Evolutionary conservation across 2,797 vertebrate species (phyloP).

Genomic region (Siniperca scherzeri): DNA sequence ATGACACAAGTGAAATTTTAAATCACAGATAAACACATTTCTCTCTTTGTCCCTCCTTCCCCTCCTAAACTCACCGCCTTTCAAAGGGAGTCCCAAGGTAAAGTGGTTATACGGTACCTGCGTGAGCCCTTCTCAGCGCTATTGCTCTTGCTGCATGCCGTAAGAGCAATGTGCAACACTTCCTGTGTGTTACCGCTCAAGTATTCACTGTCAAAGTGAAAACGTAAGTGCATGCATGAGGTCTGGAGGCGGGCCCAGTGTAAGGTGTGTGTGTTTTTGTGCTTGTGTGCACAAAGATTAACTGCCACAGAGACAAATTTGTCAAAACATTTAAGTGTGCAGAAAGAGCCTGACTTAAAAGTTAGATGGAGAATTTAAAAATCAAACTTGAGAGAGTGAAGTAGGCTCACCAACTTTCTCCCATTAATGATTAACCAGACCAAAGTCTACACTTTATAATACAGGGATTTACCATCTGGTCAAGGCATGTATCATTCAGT

Average conservation of each 20-base stretch:
- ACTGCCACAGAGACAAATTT: conserved; percentile 49
- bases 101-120: conserved; percentile 70
- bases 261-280: conserved; percentile 55
- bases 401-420: conserved; percentile 8
- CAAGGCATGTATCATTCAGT: background rate
- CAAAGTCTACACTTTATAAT: conserved; percentile 48
- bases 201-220: conserved; percentile 84
- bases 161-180: conserved; percentile 78
- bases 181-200: conserved; percentile 76
- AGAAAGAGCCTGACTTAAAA: conserved; percentile 6
- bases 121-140: conserved; percentile 46
- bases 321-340: conserved; percentile 11
- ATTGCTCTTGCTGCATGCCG: conserved; percentile 58
- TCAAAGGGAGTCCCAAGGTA: conserved; percentile 28
- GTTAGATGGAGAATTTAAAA: background rate
- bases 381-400: background rate
- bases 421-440: conserved; percentile 61
- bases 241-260: conserved; percentile 75
- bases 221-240: conserved; percentile 78
- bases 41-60: conserved; percentile 3
- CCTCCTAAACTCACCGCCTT: background rate
- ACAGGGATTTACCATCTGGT: conserved; percentile 1
- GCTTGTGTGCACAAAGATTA: conserved; percentile 54
- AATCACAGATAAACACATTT: conserved; percentile 22
- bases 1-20: background rate